Conservation (phyloP, 2,113 vertebrate genomes). For the Oreochromis aureus region DNA sequence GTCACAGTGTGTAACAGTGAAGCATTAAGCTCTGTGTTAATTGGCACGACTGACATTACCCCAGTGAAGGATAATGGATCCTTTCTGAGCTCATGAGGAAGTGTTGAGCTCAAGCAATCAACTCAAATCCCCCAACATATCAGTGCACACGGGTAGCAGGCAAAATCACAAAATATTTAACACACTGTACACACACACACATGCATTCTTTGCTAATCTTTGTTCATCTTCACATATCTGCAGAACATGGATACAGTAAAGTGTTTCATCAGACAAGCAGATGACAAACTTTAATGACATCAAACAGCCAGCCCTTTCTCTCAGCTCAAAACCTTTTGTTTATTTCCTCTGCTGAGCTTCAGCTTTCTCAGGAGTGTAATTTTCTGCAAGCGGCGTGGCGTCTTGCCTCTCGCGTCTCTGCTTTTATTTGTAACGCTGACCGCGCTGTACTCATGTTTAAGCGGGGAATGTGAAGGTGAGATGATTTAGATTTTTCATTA, state of each 20-base stretch:
- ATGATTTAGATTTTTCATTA: conserved; percentile 18
- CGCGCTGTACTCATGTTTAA: background rate
- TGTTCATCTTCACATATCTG: background rate
- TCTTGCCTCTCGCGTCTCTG: background rate
- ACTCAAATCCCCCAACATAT: background rate
- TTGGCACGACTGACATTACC: background rate
- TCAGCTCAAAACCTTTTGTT: conserved; percentile 10
- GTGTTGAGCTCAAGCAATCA: conserved; percentile 11
- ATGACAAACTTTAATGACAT: background rate
- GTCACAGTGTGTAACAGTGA: background rate
- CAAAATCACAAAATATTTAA: background rate
- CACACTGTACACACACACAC: background rate
- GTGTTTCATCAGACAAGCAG: background rate
- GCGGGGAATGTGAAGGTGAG: background rate
- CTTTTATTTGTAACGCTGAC: background rate
- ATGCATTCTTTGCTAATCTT: background rate
- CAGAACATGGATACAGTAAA: background rate
- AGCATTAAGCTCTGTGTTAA: background rate
- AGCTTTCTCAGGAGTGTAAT: background rate
- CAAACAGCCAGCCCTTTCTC: conserved; percentile 7
- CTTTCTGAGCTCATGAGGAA: background rate
- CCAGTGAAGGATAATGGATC: background rate
- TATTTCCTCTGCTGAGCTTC: conserved; percentile 6
- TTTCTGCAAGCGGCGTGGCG: background rate
- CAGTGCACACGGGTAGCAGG: background rate